Percentiles rank a stretch among this genome's conserved stretches.
Conservation (phyloP, 2,888 invertebrate species). For the Lepidocyrtinus sp. region DNA sequence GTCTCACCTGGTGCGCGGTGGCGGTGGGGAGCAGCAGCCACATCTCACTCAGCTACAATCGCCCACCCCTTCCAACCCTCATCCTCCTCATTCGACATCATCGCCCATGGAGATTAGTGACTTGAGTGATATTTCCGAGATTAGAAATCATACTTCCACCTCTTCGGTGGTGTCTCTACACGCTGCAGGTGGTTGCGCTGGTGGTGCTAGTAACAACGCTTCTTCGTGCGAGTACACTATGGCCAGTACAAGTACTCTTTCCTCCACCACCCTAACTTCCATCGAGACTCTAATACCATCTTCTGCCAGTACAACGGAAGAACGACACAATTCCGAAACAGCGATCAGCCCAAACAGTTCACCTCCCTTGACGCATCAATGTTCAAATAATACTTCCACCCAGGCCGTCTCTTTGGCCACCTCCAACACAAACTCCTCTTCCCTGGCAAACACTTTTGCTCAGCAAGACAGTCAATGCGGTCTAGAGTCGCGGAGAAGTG, state of each 20-base stretch:
- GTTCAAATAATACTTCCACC: not conserved
- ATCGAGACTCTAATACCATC: not conserved
- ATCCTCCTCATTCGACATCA: not conserved
- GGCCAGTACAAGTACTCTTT: not conserved
- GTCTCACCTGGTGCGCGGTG: not conserved
- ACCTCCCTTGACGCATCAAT: conserved; percentile 48
- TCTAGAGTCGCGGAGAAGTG: conserved; percentile 66
- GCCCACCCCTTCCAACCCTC: conserved; percentile 20
- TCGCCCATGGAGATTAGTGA: conserved; percentile 56
- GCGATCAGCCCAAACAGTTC: conserved; percentile 39
- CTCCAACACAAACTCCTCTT: conserved; percentile 1
- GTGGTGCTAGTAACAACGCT: conserved; percentile 48
- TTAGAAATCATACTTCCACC: conserved; percentile 29
- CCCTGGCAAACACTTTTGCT: conserved; percentile 47
- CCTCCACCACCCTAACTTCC: not conserved
- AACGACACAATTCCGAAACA: conserved; percentile 17
- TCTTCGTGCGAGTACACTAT: conserved; percentile 37
- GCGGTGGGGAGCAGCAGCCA: conserved; percentile 35
- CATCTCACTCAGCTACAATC: conserved; percentile 16
- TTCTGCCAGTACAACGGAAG: not conserved
- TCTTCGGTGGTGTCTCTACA: conserved; percentile 18
- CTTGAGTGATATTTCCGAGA: conserved; percentile 62
- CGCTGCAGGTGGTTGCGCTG: conserved; percentile 23
- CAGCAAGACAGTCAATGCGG: conserved; percentile 69
- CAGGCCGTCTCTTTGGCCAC: not conserved